A percentile compares a stretch with the other conserved stretches of the same genome.
These are phyloP conservation scores for Tachina grossa DNA, from an alignment of 2,888 invertebrate species.

Conservation along the genomic window DNA sequence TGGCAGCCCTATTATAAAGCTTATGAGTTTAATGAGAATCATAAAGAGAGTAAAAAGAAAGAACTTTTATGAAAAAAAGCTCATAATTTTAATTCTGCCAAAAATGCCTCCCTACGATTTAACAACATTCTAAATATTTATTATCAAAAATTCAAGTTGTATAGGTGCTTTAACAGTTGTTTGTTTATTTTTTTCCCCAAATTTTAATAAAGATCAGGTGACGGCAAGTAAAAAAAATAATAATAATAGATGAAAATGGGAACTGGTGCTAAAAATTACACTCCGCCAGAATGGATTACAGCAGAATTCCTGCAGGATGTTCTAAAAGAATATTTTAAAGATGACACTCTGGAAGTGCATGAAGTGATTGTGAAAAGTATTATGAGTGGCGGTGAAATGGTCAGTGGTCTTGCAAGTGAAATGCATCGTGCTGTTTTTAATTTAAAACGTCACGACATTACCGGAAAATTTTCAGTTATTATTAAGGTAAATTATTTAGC, in stretches of 20 bases:
- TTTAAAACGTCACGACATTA: slow-evolving; percentile 76
- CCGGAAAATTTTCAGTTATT: slow-evolving; percentile 79
- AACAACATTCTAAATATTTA: slow-evolving; percentile 5
- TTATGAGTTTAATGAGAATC: slow-evolving; percentile 36
- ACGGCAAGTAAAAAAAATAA: slow-evolving; percentile 66
- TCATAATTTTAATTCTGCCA: slow-evolving; percentile 32
- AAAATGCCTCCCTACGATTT: slow-evolving; percentile 32
- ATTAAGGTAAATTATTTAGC: slow-evolving; percentile 77
- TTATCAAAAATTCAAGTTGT: slow-evolving; percentile 49
- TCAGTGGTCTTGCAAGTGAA: slow-evolving; percentile 80
- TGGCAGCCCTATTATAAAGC: slow-evolving; percentile 20
- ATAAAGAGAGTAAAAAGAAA: not conserved
- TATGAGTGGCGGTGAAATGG: slow-evolving; percentile 74
- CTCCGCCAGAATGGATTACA: slow-evolving; percentile 80
- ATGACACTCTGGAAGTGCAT: slow-evolving; percentile 77
- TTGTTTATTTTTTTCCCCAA: not conserved
- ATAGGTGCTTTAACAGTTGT: slow-evolving; percentile 32
- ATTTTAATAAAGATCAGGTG: slow-evolving; percentile 76
- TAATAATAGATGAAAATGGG: slow-evolving; percentile 75
- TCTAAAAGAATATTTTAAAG: slow-evolving; percentile 80
- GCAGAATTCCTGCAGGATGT: slow-evolving; percentile 80
- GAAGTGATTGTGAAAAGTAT: slow-evolving; percentile 78
- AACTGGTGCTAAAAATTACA: slow-evolving; percentile 78
- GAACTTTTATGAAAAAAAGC: slow-evolving; percentile 35
- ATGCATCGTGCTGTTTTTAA: slow-evolving; percentile 81